Evolutionary conservation across 1,140 invertebrate genomes (phyloP).

Genomic region (Fragariocoptes setiger): DNA sequence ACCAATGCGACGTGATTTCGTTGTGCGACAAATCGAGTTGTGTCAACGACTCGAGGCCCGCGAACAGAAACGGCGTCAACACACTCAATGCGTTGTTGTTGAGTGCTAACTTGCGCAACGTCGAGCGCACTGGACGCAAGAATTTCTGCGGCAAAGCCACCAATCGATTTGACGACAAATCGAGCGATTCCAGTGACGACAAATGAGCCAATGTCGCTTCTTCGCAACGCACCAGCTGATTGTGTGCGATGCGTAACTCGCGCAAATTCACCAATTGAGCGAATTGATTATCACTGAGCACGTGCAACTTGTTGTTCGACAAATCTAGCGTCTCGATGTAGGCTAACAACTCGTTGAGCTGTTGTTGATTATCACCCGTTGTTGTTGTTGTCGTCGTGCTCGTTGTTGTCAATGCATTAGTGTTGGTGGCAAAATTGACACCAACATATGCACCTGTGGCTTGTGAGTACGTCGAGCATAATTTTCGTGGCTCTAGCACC

Average conservation of each 20-base stretch:
- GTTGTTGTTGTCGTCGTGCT: background rate
- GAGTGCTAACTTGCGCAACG: slow-evolving; percentile 50
- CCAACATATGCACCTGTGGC: too few relatives aligned
- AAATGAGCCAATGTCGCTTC: slow-evolving; percentile 39
- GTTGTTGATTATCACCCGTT: too few relatives aligned
- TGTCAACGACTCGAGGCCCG: slow-evolving; percentile 38
- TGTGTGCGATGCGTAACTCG: slow-evolving; percentile 40
- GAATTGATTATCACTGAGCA: slow-evolving; percentile 19
- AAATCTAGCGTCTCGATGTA: slow-evolving; percentile 33
- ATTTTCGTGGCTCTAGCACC: too few relatives aligned
- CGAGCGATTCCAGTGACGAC: slow-evolving; percentile 35
- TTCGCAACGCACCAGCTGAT: slow-evolving; percentile 42
- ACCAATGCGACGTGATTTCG: slow-evolving; percentile 40
- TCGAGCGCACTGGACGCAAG: slow-evolving; percentile 32
- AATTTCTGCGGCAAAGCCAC: slow-evolving; percentile 37
- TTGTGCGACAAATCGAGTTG: slow-evolving; percentile 58
- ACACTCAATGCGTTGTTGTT: slow-evolving; percentile 49
- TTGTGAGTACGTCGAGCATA: too few relatives aligned
- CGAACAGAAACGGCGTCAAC: slow-evolving; percentile 39
- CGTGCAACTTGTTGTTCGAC: slow-evolving; percentile 34
- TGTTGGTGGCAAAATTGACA: too few relatives aligned
- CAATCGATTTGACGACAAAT: slow-evolving; percentile 47
- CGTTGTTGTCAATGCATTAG: background rate
- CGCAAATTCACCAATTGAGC: slow-evolving; percentile 8
- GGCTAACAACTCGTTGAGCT: slow-evolving; percentile 4